phyloP scores from a whole-genome alignment of 1,140 invertebrate genomes.

The Venturia canescens region DNA sequence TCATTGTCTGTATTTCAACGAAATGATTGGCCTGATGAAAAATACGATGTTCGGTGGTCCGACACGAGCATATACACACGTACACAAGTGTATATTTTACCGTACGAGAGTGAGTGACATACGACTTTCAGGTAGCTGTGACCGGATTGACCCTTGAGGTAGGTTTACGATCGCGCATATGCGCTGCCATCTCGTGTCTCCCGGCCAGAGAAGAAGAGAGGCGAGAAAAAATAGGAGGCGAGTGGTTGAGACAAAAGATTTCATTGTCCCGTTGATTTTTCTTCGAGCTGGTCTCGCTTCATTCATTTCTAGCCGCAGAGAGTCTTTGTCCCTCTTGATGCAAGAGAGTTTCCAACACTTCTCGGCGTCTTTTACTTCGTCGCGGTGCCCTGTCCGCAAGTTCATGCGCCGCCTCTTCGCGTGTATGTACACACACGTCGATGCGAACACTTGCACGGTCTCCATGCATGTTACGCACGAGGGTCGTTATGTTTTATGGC shows the following conservation, averaged over 20 bases:
- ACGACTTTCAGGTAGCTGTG: conserved; percentile 37
- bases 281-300: conserved; percentile 61
- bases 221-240: neutral
- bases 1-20: conserved; percentile 12
- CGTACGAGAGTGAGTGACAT: neutral
- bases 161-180: conserved; percentile 41
- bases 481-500: conserved; percentile 78
- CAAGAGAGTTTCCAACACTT: conserved; percentile 51
- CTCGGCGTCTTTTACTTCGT: conserved; percentile 43
- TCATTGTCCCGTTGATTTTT: conserved; percentile 62
- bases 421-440: no score
- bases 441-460: conserved; percentile 51
- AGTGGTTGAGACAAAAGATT: conserved; percentile 38
- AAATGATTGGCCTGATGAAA: conserved; percentile 28
- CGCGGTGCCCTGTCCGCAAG: conserved; percentile 43
- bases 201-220: neutral
- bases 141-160: conserved; percentile 30
- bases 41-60: conserved; percentile 19
- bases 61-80: neutral
- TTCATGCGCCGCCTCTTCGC: conserved; percentile 42
- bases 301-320: conserved; percentile 55
- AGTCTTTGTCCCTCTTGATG: conserved; percentile 47
- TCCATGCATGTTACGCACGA: conserved; percentile 69
- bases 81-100: neutral
- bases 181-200: conserved; percentile 42